Evolutionary conservation across 2,113 vertebrate species (phyloP).

Genomic region (Urocitellus parryii): DNA sequence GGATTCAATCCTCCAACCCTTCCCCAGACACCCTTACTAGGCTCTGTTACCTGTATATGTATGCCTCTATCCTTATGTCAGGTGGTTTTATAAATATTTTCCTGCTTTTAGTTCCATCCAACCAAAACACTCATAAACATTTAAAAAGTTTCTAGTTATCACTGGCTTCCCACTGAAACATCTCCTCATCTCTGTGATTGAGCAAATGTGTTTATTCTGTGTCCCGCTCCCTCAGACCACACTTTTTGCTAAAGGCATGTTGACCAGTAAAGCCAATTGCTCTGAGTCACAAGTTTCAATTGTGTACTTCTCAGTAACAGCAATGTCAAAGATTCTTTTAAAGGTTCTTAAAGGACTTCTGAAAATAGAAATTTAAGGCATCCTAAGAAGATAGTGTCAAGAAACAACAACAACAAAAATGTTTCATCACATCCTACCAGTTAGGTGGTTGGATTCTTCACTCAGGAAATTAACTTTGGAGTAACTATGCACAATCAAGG

Average conservation of each 20-base stretch:
- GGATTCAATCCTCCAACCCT: too few relatives aligned
- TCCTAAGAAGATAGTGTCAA: background rate
- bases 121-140: background rate
- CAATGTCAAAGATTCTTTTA: background rate
- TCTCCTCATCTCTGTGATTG: background rate
- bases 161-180: background rate
- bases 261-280: background rate
- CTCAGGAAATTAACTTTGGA: conserved; percentile 25
- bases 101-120: background rate
- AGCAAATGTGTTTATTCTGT: background rate
- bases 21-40: background rate
- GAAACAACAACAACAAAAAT: background rate
- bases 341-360: background rate
- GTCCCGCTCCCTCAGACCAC: background rate
- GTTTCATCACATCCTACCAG: background rate
- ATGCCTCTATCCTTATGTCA: background rate
- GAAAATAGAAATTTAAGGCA: background rate
- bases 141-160: background rate
- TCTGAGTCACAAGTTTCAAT: background rate
- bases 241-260: background rate
- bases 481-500: background rate
- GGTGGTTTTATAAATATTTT: background rate
- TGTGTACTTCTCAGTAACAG: background rate
- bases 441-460: background rate
- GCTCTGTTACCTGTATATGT: background rate